These are phyloP conservation scores for Telmatherina bonti DNA, from an alignment of 2,797 vertebrate species.

Conservation along the genomic window DNA sequence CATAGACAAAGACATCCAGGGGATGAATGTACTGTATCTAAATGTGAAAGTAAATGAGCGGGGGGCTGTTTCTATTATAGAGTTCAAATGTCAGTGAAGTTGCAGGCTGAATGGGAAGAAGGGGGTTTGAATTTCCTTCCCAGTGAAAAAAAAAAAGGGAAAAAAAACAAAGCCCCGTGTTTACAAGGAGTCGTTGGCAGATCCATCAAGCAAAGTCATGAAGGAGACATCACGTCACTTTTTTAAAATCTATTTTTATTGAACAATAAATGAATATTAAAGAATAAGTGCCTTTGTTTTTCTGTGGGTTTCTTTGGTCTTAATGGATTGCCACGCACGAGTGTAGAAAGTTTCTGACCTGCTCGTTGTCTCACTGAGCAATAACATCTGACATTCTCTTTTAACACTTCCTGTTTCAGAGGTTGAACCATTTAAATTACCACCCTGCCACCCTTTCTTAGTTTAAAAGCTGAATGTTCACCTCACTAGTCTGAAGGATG, in stretches of 20 bases:
- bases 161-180: slow-evolving; percentile 59
- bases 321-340: slow-evolving; percentile 36
- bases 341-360: slow-evolving; percentile 53
- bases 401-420: slow-evolving; percentile 49
- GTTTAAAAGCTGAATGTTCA: slow-evolving; percentile 9
- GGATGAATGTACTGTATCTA: slow-evolving; percentile 75
- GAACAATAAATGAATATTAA: slow-evolving; percentile 86
- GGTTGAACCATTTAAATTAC: slow-evolving; percentile 14
- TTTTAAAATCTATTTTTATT: slow-evolving; percentile 86
- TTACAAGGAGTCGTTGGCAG: slow-evolving; percentile 79
- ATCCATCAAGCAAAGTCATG: slow-evolving; percentile 74
- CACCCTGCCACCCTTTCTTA: neutral
- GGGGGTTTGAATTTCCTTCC: slow-evolving; percentile 55
- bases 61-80: slow-evolving; percentile 39
- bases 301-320: slow-evolving; percentile 64
- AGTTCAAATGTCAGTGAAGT: slow-evolving; percentile 60
- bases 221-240: slow-evolving; percentile 86
- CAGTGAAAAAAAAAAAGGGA: slow-evolving; percentile 28
- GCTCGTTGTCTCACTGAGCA: slow-evolving; percentile 35
- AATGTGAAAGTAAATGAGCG: slow-evolving; percentile 66
- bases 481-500: slow-evolving; percentile 14
- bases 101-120: slow-evolving; percentile 32
- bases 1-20: slow-evolving; percentile 35
- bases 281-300: slow-evolving; percentile 72
- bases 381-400: slow-evolving; percentile 35